phyloP scores from a whole-genome alignment of 1,140 invertebrate genomes.

The Vanessa atalanta region DNA sequence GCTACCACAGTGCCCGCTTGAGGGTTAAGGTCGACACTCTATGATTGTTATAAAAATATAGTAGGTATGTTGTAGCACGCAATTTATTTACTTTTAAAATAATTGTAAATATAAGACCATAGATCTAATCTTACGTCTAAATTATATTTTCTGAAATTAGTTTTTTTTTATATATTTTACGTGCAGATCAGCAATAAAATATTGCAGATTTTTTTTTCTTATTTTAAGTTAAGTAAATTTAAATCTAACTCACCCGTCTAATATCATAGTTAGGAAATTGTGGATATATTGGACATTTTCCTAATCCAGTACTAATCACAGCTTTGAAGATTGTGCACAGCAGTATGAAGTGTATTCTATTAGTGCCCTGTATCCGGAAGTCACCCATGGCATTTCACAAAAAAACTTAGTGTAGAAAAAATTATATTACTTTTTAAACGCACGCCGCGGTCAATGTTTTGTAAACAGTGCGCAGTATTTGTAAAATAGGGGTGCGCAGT shows the following conservation, averaged over 20 bases:
- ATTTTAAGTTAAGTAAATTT: not conserved
- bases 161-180: too few relatives aligned
- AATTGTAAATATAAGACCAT: not conserved
- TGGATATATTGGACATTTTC: conserved; percentile 82
- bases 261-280: conserved; percentile 83
- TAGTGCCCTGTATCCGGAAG: conserved; percentile 49
- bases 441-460: conserved; percentile 46
- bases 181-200: too few relatives aligned
- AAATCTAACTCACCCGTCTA: conserved; percentile 75
- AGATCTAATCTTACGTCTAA: not conserved
- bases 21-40: conserved; percentile 41
- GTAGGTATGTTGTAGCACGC: not conserved
- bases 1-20: conserved; percentile 11
- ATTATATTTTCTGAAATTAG: too few relatives aligned
- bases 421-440: conserved; percentile 18
- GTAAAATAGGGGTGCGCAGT: conserved; percentile 40
- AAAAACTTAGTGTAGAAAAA: conserved; percentile 14
- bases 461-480: conserved; percentile 61
- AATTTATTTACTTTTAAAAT: not conserved
- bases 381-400: conserved; percentile 59
- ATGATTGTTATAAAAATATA: conserved; percentile 26
- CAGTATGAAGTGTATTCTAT: conserved; percentile 47
- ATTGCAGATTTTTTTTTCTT: too few relatives aligned
- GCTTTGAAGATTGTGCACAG: conserved; percentile 47
- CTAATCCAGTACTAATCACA: conserved; percentile 76